Evolutionary conservation across 2,113 vertebrate genomes (phyloP), one percentile per base, ranked within the genome.

Genomic region (Triplophysa siluroides): DNA sequence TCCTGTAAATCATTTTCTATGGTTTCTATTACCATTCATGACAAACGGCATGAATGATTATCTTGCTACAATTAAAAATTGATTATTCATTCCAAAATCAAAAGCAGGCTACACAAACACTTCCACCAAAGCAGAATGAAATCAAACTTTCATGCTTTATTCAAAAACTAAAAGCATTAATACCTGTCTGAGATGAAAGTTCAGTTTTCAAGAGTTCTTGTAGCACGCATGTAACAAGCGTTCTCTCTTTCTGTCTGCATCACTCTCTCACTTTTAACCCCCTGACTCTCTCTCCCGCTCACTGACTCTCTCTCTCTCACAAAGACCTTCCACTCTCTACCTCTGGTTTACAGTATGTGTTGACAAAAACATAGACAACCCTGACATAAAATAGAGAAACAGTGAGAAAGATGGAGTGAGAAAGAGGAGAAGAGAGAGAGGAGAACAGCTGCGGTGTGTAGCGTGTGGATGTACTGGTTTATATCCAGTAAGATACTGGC

Each of bases 141-240:
- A 43, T 16, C 13, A 4, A 9, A 21, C 13, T 33, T 38, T 73
- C 23, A 11, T 52, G 6, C 61, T 52, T 6, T 21, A n/a, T 60
- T 54, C 24, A 24, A 45, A 68, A 41, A 62, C 58, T 2, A 41
- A 82, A 75, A 73, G 21, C 60, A 14, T 26, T 33, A 76, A 63
- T 84, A 82, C 83, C 83, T 82, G 72, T 67, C 43, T 64, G 8
- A 64, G 76, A 79, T 14, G 38, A 13, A 13, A 24, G 65, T 76
- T 82, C 73, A 56, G 56, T 54, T 65, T 26, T 78, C 70, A 43
- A 61, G 11, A 23, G 60, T 26, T 26, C 33, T 21, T 61, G 33
- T 23, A 33, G 45, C 72, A 13, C 23, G 26, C 58, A 52, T 19
- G 33, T 38, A 38, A 70, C 66, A 52, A 63, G 60, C 41, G 38